Percentiles rank a stretch among this genome's conserved stretches.
phyloP scores from a whole-genome alignment of 2,797 vertebrate genomes.

The Cynodonichthys magdalenae region DNA sequence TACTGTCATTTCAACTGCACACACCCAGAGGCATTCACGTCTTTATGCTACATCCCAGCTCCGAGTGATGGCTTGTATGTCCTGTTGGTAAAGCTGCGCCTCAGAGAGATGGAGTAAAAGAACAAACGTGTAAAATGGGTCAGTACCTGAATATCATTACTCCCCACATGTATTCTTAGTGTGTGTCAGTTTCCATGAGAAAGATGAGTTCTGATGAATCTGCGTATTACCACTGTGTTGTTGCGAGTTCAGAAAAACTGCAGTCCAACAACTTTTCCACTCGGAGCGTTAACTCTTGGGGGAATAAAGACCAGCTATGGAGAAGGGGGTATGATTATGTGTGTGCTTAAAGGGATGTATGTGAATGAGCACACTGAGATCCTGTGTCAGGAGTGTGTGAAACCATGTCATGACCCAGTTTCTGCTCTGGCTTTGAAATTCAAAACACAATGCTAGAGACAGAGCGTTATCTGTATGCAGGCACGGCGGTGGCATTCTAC shows the following conservation, averaged over 20 bases:
- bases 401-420: slow-evolving; percentile 48
- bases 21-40: slow-evolving; percentile 34
- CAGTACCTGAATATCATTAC: slow-evolving; percentile 79
- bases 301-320: slow-evolving; percentile 26
- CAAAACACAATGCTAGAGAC: slow-evolving; percentile 17
- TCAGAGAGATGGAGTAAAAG: slow-evolving; percentile 60
- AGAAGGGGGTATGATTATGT: slow-evolving; percentile 26
- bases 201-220: slow-evolving; percentile 35
- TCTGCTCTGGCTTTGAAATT: slow-evolving; percentile 34
- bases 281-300: slow-evolving; percentile 33
- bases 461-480: slow-evolving; percentile 41
- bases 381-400: slow-evolving; percentile 32
- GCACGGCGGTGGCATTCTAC: slow-evolving; percentile 5
- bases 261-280: slow-evolving; percentile 24
- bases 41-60: slow-evolving; percentile 56
- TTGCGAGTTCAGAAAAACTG: slow-evolving; percentile 1
- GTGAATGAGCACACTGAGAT: slow-evolving; percentile 14
- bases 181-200: slow-evolving; percentile 23
- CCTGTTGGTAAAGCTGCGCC: slow-evolving; percentile 59
- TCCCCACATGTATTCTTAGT: slow-evolving; percentile 23
- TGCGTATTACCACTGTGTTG: slow-evolving; percentile 4
- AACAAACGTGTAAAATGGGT: slow-evolving; percentile 80
- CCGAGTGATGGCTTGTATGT: slow-evolving; percentile 56
- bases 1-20: slow-evolving; percentile 16
- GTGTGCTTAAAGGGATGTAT: neutral